Evolutionary conservation across 2,113 vertebrate genomes (phyloP).

Genomic region (Ramphastos sulfuratus): DNA sequence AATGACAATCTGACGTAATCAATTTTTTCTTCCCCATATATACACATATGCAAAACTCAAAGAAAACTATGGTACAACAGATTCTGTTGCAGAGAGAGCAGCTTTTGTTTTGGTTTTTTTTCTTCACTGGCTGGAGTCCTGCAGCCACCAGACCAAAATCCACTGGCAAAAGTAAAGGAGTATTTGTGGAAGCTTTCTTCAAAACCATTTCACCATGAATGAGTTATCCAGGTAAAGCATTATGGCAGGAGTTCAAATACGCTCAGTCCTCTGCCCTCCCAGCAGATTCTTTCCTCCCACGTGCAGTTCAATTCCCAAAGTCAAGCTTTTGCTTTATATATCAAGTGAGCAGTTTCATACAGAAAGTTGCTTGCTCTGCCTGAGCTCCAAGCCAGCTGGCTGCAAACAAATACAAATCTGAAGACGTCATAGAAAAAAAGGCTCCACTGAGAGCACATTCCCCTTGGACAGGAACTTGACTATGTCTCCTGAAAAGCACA

Average conservation of each 20-base stretch:
- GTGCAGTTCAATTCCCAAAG: neutral
- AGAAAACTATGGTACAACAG: neutral
- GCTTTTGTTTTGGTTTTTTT: neutral
- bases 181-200: neutral
- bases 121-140: neutral
- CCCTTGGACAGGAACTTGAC: neutral
- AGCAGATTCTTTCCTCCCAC: neutral
- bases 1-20: neutral
- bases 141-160: neutral
- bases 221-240: neutral
- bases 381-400: conserved; percentile 27
- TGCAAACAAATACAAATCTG: neutral
- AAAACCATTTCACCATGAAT: neutral
- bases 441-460: neutral
- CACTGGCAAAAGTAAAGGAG: neutral
- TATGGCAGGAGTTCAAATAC: neutral
- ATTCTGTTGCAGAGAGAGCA: neutral
- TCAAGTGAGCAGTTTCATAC: neutral
- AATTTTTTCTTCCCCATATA: neutral
- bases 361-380: neutral
- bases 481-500: neutral
- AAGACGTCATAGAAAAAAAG: neutral
- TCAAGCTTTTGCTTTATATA: neutral
- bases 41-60: neutral
- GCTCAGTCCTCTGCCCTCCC: neutral